Evolutionary conservation across 2,888 invertebrate genomes (phyloP), one percentile per base, ranked within the genome.

Genomic region (Zhuqinia jingwanae): DNA sequence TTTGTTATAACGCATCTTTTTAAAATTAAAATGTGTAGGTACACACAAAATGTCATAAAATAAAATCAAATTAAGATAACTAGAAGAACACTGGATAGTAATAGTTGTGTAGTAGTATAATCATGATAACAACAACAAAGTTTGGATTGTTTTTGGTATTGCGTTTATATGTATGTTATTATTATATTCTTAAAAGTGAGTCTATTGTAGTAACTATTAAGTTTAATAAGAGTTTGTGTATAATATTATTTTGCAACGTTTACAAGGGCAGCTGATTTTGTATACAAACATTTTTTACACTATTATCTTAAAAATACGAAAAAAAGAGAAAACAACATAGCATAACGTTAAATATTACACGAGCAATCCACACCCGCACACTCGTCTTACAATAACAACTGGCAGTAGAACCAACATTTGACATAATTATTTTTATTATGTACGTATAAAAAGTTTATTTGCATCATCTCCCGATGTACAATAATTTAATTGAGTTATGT

Each of bases 111-210:
- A n/a, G 15, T 63, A 27, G 3, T 63, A 3, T 27, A 27, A 63
- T 27, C 25, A 63, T 30, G 5, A 63, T 63, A 63, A 63, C 63
- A 63, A 30, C 63, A 63, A 63, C 63, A 50, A 76, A 53, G 25
- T 42, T 80, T 68, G 70, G 80, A 80, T 80, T 80, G 68, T 80
- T 80, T 75, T 80, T 80, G 79, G 80, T 80, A 80, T 70, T 36
- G 80, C 65, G 58, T 17, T 42, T 27, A 30, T 63, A 30, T 27
- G 63, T 63, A 10, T 63, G n/a, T 6, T 63, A n/a, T n/a, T n/a
- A n/a, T n/a, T 27, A 10, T 27, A n/a, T 30, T 50, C 25, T 73
- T 20, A 73, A 50, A n/a, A n/a, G 50, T 70, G 45, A 45, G 45
- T 73, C 45, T 73, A 47, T 25, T n/a, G n/a, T n/a, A n/a, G n/a